Percentiles rank a stretch among this genome's conserved stretches.
Conservation (phyloP, 1,140 invertebrate species). For the Platorchestia sp. region DNA sequence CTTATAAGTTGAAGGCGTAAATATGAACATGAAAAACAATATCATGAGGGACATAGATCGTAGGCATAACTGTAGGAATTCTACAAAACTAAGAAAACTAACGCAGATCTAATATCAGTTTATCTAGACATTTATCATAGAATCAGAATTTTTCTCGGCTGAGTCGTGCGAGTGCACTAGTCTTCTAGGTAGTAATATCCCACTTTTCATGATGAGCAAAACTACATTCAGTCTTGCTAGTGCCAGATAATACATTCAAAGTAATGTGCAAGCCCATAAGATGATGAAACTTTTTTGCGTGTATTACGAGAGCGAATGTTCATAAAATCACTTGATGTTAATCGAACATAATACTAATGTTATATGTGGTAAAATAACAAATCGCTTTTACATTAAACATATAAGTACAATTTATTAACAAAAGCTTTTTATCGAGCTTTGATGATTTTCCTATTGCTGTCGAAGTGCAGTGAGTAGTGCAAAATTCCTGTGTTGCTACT, state of each 20-base stretch:
- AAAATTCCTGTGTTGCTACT: too few relatives aligned
- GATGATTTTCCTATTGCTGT: too few relatives aligned
- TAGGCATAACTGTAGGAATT: background rate
- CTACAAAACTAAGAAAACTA: background rate
- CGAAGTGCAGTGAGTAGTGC: too few relatives aligned
- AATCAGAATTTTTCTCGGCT: background rate
- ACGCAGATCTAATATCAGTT: background rate
- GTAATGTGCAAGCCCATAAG: background rate
- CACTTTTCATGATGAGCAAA: background rate
- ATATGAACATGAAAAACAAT: background rate
- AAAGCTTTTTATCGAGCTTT: too few relatives aligned
- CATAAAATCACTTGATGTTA: too few relatives aligned
- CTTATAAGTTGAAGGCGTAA: background rate
- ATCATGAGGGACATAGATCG: background rate
- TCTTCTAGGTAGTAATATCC: background rate
- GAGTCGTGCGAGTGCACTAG: background rate
- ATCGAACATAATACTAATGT: too few relatives aligned
- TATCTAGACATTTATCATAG: background rate
- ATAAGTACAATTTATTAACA: too few relatives aligned
- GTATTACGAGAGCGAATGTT: too few relatives aligned
- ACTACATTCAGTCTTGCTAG: background rate
- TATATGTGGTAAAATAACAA: too few relatives aligned
- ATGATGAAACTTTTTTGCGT: too few relatives aligned
- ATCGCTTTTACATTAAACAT: too few relatives aligned
- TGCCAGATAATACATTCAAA: background rate